Conservation (phyloP, 2,797 vertebrate species). For the Oceanodroma leucorhoa region DNA sequence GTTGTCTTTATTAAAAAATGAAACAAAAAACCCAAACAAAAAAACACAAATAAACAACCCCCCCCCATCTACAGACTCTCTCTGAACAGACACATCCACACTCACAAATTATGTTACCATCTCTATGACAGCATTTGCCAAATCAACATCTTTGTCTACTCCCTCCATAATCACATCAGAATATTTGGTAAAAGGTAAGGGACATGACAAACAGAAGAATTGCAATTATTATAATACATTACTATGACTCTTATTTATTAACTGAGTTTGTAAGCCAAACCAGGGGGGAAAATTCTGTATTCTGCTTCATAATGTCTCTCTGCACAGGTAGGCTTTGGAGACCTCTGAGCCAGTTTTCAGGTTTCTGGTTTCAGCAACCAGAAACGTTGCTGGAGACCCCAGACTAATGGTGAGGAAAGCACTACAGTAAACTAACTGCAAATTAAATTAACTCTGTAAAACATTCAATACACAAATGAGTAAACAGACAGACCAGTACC, state of each 20-base stretch:
- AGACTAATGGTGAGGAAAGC: background rate
- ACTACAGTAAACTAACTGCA: background rate
- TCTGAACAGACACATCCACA: background rate
- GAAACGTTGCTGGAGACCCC: background rate
- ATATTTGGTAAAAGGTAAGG: background rate
- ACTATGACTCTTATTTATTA: background rate
- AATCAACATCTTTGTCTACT: background rate
- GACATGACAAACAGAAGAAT: background rate
- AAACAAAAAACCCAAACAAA: background rate
- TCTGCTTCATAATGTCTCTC: background rate
- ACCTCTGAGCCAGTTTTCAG: background rate
- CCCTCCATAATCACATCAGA: background rate
- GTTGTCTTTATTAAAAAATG: background rate
- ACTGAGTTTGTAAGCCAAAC: background rate
- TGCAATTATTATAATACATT: background rate
- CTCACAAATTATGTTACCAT: background rate
- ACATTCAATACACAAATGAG: background rate
- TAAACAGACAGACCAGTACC: background rate
- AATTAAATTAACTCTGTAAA: background rate
- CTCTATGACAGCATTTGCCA: background rate
- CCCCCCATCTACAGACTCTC: background rate
- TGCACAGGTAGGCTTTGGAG: background rate
- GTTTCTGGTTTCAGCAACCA: background rate
- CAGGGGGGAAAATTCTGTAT: background rate
- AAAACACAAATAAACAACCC: background rate